Base-by-base conservation (phyloP, 2,113 vertebrate genomes). In the Hydropotes inermis region DNA sequence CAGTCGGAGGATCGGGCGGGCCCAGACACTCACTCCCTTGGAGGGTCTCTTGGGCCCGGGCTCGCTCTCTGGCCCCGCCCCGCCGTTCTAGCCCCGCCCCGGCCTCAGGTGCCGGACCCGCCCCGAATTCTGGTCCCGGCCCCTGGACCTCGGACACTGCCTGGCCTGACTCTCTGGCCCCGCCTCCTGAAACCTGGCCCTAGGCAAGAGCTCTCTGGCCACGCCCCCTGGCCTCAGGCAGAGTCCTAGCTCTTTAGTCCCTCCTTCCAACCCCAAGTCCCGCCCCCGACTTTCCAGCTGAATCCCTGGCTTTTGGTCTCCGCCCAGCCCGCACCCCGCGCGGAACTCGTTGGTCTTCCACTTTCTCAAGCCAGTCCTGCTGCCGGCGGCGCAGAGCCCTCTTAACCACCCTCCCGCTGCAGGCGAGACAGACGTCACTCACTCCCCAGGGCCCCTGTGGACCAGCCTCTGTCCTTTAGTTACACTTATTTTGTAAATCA, bases 401-500 rank as follows among this genome's bases (percentile, higher is more conserved):
- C 28, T 17, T n/a, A 43, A 21, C 30, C 45, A 84, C 33, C 14
- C 10, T 1, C 14, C 21, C 61, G 82, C 8, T 25, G 64, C 0
- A 0, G 64, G 58, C 14, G 57, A 60, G n/a, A 60, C 4, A 36
- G 27, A 28, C 1, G 9, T 74, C 39, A 27, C 10, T 93, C 27
- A 27, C 13, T 94, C n/a, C 55, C 50, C 64, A 28, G 12, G 30
- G 19, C 25, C 30, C 47, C 36, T 27, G 39, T 6, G 27, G 28
- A 67, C 54, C 47, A 67, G 16, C 2, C 9, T 15, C 27, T 1
- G 2, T 30, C 39, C 25, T 67, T 86, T 81, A 55, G 39, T 45
- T 19, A 78, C 19, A 55, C 25, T 58, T 84, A 70, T 9, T 88
- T 96, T 93, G 86, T 86, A 76, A 55, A 45, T 87, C 19, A 58